Percentiles rank a stretch among this genome's conserved stretches.
Evolutionary conservation across 2,113 vertebrate genomes (phyloP).

Genomic region (Bambusicola thoracicus): DNA sequence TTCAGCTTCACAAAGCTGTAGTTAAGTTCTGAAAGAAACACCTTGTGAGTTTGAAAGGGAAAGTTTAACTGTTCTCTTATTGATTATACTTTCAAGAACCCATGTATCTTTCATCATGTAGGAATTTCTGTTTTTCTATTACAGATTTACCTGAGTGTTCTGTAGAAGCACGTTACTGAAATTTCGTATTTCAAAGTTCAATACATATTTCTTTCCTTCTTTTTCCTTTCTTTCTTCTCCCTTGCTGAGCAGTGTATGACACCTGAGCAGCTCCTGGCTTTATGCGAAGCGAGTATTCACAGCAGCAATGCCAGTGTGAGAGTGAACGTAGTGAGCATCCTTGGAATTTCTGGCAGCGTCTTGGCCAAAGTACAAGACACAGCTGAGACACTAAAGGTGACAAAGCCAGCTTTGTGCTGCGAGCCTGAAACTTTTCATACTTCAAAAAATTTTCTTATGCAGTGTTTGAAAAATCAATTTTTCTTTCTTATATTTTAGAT

Average conservation of each 20-base stretch:
- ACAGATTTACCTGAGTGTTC: not conserved
- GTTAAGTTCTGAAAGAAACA: not conserved
- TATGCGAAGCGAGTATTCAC: conserved; percentile 85
- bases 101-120: not conserved
- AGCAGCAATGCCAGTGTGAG: conserved; percentile 85
- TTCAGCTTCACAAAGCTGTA: not conserved
- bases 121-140: not conserved
- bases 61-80: not conserved
- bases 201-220: not conserved
- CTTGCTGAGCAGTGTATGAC: conserved; percentile 83
- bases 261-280: conserved; percentile 88
- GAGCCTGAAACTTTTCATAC: not conserved
- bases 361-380: conserved; percentile 87
- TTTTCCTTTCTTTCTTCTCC: not conserved
- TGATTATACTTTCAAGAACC: not conserved
- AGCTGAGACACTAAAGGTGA: conserved; percentile 90
- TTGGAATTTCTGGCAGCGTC: conserved; percentile 93
- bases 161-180: not conserved
- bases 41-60: not conserved
- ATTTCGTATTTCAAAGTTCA: not conserved
- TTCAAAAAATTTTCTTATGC: not conserved
- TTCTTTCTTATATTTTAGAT: conserved; percentile 76
- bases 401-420: not conserved
- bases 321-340: conserved; percentile 91
- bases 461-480: not conserved